A percentile compares a stretch with the other conserved stretches of the same genome.
Conservation (phyloP, 1,140 invertebrate species). For the Diorhabda carinulata region DNA sequence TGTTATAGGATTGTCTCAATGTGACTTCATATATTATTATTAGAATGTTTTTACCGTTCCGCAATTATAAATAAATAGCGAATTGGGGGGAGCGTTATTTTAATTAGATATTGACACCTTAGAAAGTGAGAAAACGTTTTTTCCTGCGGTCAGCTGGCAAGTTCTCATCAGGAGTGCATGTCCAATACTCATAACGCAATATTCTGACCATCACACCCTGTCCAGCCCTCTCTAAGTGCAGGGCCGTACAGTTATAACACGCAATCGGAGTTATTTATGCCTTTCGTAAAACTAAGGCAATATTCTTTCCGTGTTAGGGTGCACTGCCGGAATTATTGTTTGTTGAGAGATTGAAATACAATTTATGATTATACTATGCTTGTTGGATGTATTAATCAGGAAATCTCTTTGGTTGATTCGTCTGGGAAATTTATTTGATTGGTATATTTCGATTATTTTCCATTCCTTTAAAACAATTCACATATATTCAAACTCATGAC, state of each 20-base stretch:
- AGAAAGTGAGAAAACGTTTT: slow-evolving; percentile 28
- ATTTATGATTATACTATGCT: not conserved
- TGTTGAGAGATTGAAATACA: not conserved
- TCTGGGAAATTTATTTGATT: no score
- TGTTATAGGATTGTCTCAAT: no score
- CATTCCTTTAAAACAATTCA: no score
- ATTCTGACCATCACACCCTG: slow-evolving; percentile 34
- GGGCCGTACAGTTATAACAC: slow-evolving; percentile 29
- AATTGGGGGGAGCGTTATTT: slow-evolving; percentile 19
- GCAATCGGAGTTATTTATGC: slow-evolving; percentile 33
- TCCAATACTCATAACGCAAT: slow-evolving; percentile 32
- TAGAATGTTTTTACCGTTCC: no score
- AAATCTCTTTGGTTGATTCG: no score
- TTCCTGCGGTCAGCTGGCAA: slow-evolving; percentile 30
- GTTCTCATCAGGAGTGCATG: slow-evolving; percentile 33
- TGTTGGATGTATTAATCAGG: not conserved
- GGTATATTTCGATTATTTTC: no score
- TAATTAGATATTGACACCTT: slow-evolving; percentile 34
- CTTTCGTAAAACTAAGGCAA: slow-evolving; percentile 11
- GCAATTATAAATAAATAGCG: no score
- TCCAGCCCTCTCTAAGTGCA: slow-evolving; percentile 38
- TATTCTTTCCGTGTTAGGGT: slow-evolving; percentile 14
- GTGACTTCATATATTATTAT: no score
- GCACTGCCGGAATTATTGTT: slow-evolving; percentile 10
- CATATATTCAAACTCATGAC: no score